These are phyloP conservation scores for Cerastis rubricosa DNA, from an alignment of 2,888 invertebrate genomes.

Conservation along the genomic window DNA sequence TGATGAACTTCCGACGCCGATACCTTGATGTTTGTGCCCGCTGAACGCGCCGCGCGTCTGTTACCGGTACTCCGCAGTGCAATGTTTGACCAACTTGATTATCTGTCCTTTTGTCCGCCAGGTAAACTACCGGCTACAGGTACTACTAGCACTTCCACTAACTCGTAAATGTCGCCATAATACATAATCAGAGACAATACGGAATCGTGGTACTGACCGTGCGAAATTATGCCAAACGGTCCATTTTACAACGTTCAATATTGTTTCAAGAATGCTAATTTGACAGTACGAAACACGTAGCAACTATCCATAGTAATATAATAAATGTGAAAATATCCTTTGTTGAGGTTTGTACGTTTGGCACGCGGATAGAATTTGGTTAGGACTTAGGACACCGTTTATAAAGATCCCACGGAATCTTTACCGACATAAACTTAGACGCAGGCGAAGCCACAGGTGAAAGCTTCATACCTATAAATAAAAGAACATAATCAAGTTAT, in stretches of 20 bases:
- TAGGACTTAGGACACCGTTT: neutral
- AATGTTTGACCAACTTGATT: constrained; percentile 43
- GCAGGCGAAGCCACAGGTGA: neutral
- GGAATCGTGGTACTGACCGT: neutral
- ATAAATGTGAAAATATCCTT: neutral
- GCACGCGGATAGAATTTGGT: neutral
- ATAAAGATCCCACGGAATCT: neutral
- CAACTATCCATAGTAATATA: neutral
- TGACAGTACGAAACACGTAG: neutral
- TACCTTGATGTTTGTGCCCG: constrained; percentile 22
- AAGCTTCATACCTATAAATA: neutral
- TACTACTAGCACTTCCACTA: constrained; percentile 36
- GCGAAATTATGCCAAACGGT: constrained; percentile 20
- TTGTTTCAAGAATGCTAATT: neutral
- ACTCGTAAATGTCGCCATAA: constrained; percentile 33
- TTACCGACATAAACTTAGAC: neutral
- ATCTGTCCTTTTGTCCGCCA: constrained; percentile 47
- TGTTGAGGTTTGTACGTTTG: neutral
- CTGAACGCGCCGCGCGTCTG: neutral
- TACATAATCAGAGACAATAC: constrained; percentile 15
- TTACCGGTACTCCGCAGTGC: neutral
- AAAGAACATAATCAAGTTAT: neutral
- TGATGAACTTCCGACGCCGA: constrained; percentile 10
- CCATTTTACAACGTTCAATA: neutral
- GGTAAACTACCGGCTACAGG: constrained; percentile 42